Evolutionary conservation across 2,888 invertebrate species (phyloP).

Genomic region (Tachina fera): DNA sequence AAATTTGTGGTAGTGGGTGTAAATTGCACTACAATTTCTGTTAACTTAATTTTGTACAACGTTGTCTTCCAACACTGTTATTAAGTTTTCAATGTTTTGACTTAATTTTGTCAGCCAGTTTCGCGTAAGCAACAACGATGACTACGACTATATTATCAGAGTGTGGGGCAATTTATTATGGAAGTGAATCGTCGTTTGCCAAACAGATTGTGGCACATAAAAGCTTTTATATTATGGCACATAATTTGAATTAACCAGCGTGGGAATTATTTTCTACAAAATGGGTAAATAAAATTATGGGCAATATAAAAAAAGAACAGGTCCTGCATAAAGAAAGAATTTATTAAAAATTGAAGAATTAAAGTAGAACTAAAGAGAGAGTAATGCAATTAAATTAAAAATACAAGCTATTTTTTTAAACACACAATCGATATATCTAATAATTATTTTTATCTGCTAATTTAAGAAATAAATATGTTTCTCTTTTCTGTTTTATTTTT

Average conservation of each 20-base stretch:
- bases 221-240: background rate
- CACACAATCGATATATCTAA: too few species aligned
- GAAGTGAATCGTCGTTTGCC: slow-evolving; percentile 28
- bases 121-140: background rate
- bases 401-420: too few species aligned
- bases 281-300: background rate
- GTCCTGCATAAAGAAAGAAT: background rate
- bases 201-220: slow-evolving; percentile 12
- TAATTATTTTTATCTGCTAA: too few species aligned
- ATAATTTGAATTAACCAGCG: slow-evolving; percentile 62
- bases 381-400: too few species aligned
- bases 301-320: background rate
- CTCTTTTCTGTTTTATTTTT: background rate
- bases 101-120: slow-evolving; percentile 66
- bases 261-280: slow-evolving; percentile 36
- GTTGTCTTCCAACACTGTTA: slow-evolving; percentile 41
- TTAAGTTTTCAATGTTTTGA: slow-evolving; percentile 70
- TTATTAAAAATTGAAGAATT: background rate
- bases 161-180: slow-evolving; percentile 62
- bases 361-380: background rate
- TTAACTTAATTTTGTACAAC: slow-evolving; percentile 41
- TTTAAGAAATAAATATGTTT: too few species aligned
- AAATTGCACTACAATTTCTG: slow-evolving; percentile 74
- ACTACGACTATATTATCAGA: slow-evolving; percentile 11
- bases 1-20: slow-evolving; percentile 73